Conservation (phyloP, 2,888 invertebrate species). For the Apodemia mormo region DNA sequence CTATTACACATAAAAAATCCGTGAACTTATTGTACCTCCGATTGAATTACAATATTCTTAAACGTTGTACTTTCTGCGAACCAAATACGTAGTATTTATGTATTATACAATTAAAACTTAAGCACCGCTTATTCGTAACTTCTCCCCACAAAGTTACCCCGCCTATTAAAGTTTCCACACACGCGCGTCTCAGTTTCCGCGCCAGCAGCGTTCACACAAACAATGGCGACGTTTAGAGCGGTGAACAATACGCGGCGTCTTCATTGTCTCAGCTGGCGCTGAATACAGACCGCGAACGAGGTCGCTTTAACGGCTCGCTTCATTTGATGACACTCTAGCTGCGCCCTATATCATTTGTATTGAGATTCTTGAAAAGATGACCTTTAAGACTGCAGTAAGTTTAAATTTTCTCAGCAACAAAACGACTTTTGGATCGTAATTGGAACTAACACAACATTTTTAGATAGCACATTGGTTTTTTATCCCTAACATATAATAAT, state of each 20-base stretch:
- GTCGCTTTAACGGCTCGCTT: conserved; percentile 24
- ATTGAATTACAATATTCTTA: too few species aligned
- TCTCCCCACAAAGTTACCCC: conserved; percentile 10
- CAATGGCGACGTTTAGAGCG: conserved; percentile 21
- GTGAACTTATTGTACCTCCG: too few species aligned
- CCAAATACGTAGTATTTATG: too few species aligned
- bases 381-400: not conserved
- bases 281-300: conserved; percentile 23
- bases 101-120: too few species aligned
- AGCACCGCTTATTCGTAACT: not conserved
- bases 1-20: too few species aligned
- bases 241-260: conserved; percentile 23
- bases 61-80: too few species aligned
- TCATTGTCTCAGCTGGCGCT: conserved; percentile 24
- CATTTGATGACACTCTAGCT: conserved; percentile 9
- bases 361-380: not conserved
- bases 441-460: not conserved
- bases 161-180: conserved; percentile 16
- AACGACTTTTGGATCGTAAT: not conserved
- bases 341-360: not conserved
- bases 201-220: conserved; percentile 9
- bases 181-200: conserved; percentile 3
- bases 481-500: too few species aligned
- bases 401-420: not conserved
- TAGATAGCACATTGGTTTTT: too few species aligned